Evolutionary conservation across 2,888 invertebrate genomes (phyloP).

Genomic region (Oxytorus armatus): DNA sequence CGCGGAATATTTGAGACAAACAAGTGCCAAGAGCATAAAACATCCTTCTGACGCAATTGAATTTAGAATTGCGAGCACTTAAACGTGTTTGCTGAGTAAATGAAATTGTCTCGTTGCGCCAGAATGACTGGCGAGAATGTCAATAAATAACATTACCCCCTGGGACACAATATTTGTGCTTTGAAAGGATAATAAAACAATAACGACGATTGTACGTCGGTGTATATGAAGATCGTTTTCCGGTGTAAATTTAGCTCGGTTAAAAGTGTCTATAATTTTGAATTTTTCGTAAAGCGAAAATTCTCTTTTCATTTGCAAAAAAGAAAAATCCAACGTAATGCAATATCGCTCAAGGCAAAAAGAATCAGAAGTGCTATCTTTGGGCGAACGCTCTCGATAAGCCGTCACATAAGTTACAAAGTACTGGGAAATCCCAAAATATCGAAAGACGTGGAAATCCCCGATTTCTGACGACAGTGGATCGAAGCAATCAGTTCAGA

Average conservation of each 20-base stretch:
- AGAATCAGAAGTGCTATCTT: slow-evolving; percentile 5
- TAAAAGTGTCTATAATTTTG: background rate
- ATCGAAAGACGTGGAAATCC: slow-evolving; percentile 16
- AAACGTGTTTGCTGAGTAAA: slow-evolving; percentile 30
- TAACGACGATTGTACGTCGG: too few species aligned
- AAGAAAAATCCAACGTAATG: background rate
- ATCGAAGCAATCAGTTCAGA: slow-evolving; percentile 41
- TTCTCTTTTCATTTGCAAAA: background rate
- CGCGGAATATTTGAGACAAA: background rate
- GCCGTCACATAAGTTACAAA: slow-evolving; percentile 11
- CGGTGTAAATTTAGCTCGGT: too few species aligned
- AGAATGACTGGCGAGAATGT: background rate
- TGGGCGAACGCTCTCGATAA: background rate
- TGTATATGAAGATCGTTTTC: too few species aligned
- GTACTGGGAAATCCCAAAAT: background rate
- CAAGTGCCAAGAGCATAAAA: background rate
- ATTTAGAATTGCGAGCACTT: slow-evolving; percentile 9
- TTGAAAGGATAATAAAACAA: background rate
- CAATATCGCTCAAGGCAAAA: background rate
- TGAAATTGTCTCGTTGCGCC: slow-evolving; percentile 11
- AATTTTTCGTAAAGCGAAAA: background rate
- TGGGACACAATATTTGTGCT: background rate
- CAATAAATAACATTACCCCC: background rate
- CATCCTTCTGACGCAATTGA: slow-evolving; percentile 39
- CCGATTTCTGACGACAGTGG: slow-evolving; percentile 16